Evolutionary conservation across 2,888 invertebrate genomes (phyloP), one percentile per base, ranked within the genome.

Genomic region (Willowsia nigromaculata): DNA sequence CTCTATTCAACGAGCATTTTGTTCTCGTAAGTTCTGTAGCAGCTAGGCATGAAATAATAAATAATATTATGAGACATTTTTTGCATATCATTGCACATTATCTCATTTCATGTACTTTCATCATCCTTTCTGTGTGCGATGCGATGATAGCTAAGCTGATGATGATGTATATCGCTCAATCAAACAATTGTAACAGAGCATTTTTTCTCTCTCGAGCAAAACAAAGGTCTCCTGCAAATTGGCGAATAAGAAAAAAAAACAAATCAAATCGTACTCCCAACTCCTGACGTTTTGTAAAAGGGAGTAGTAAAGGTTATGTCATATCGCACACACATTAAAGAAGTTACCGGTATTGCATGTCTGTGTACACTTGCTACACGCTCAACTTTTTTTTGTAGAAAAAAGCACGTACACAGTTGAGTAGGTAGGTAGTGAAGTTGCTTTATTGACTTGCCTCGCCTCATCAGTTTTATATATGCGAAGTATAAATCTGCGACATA

Each of bases 341-440:
- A 43, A 43, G 22, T 86, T 86, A 71, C 86, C 86, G 86, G 86
- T 86, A 86, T 86, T 86, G 86, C 86, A 85, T 85, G 56, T 22
- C 27, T 47, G 83, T 6, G 33, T 43, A 13, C 13, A 74, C 53
- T 81, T 62, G 62, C 40, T 81, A 74, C 81, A 81, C 40, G 33
- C 53, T 6, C 53, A 50, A 40, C 9, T 15, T 7, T 76, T 68
- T 40, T 37, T 3, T 68, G 25, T 27, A 74, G 25, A 13, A 76
- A 53, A 33, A 53, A 22, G 33, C 78, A 78, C 78, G 78, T 78
- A 78, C 40, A 22, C 65, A 53, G 30, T 18, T 43, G 43, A 43
- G 40, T 47, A 74, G 71, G 71, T 74, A 47, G 37, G 18, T 13
- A 27, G 59, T 13, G 1, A 11, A 27, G 30, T 56, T 74, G 50